Percentiles rank a stretch among this genome's conserved stretches.
Conservation (phyloP, 1,140 invertebrate genomes). For the Panagrolaimus sp. region DNA sequence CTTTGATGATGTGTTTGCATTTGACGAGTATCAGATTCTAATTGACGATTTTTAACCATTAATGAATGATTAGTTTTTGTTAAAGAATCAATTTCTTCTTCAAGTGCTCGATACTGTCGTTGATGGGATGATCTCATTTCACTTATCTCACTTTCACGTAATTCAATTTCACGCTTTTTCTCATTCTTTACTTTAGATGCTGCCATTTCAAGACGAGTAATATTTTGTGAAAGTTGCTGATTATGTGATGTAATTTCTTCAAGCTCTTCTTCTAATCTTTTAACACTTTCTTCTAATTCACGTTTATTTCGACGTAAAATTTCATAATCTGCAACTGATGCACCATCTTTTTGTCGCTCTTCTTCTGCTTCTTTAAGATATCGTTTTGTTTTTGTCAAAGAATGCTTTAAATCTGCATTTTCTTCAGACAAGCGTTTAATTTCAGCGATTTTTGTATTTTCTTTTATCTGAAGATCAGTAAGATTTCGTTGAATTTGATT, state of each 20-base stretch:
- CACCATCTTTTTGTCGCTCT: slow-evolving; percentile 11
- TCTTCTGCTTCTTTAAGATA: slow-evolving; percentile 20
- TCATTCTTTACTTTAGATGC: slow-evolving; percentile 15
- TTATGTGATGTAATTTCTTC: slow-evolving; percentile 18
- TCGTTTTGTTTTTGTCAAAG: slow-evolving; percentile 20
- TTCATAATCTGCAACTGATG: neutral
- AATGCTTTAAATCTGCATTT: slow-evolving; percentile 19
- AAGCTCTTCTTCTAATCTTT: slow-evolving; percentile 19
- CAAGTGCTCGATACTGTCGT: slow-evolving; percentile 18
- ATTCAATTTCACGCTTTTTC: slow-evolving; percentile 21
- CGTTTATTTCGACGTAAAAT: slow-evolving; percentile 1
- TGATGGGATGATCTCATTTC: slow-evolving; percentile 22
- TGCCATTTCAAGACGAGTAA: slow-evolving; percentile 25
- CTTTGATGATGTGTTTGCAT: slow-evolving; percentile 21
- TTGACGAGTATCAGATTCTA: slow-evolving; percentile 21
- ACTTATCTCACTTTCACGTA: slow-evolving; percentile 18
- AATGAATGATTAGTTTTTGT: slow-evolving; percentile 22
- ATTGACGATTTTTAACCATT: slow-evolving; percentile 24
- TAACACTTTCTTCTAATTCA: slow-evolving; percentile 11
- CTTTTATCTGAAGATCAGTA: slow-evolving; percentile 12
- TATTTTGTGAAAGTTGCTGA: slow-evolving; percentile 17
- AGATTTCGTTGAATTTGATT: neutral
- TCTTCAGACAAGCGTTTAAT: slow-evolving; percentile 20
- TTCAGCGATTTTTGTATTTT: neutral
- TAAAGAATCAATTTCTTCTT: slow-evolving; percentile 21